phyloP scores from a whole-genome alignment of 2,113 vertebrate genomes.

The Rattus rattus region DNA sequence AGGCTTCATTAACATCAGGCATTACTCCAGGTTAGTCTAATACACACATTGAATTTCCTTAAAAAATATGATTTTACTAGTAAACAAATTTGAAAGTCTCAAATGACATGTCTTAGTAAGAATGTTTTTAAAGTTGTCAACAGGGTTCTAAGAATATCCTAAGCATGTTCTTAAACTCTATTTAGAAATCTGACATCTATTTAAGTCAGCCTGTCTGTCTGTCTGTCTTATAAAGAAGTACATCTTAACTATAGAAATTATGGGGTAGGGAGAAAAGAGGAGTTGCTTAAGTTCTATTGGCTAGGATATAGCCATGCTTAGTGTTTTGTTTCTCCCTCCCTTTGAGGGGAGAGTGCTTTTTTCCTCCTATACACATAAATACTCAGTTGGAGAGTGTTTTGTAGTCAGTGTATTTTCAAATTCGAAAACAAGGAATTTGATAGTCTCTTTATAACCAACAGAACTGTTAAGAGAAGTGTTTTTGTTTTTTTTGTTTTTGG shows the following conservation, averaged over 20 bases:
- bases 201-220: neutral
- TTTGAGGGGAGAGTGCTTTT: neutral
- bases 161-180: neutral
- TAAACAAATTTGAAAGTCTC: conserved; percentile 14
- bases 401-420: neutral
- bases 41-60: neutral
- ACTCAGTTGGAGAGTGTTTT: neutral
- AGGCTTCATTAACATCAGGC: neutral
- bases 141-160: conserved; percentile 15
- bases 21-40: neutral
- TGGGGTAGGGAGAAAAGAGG: neutral
- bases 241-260: conserved; percentile 25
- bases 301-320: neutral
- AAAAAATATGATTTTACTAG: conserved; percentile 19
- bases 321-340: neutral
- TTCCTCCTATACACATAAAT: neutral
- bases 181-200: neutral
- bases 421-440: neutral
- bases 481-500: neutral
- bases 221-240: neutral
- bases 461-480: neutral
- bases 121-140: conserved; percentile 48
- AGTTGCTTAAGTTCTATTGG: neutral
- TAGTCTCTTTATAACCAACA: neutral
- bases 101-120: neutral